phyloP scores from a whole-genome alignment of 1,140 invertebrate species.

The Nephila pilipes region DNA sequence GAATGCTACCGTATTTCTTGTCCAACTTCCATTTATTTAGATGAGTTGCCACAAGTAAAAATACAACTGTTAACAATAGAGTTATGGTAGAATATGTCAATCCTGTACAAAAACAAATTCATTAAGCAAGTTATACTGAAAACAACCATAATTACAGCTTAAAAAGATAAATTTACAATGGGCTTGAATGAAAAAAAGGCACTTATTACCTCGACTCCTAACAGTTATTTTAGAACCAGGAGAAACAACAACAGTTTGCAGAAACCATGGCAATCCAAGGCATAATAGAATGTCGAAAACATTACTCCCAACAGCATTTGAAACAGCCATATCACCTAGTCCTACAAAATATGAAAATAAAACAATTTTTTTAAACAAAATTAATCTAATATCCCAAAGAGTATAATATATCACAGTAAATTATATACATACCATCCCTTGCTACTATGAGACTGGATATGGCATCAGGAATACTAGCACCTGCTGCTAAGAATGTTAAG shows the following conservation, averaged over 20 bases:
- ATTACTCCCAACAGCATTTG: slow-evolving; percentile 99
- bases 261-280: slow-evolving; percentile 97
- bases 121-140: neutral
- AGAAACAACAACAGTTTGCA: slow-evolving; percentile 93
- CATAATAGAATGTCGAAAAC: slow-evolving; percentile 99
- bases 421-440: slow-evolving; percentile 88
- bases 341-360: slow-evolving; percentile 81
- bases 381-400: neutral
- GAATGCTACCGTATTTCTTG: slow-evolving; percentile 90
- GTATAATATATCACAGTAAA: slow-evolving; percentile 28
- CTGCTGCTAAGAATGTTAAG: slow-evolving; percentile 96
- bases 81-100: slow-evolving; percentile 94
- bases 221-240: slow-evolving; percentile 93
- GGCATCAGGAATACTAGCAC: slow-evolving; percentile 97
- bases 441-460: slow-evolving; percentile 94
- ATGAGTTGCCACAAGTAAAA: slow-evolving; percentile 93
- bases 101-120: slow-evolving; percentile 84
- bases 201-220: slow-evolving; percentile 93
- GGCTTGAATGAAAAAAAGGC: neutral
- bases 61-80: slow-evolving; percentile 95
- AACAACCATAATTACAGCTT: neutral
- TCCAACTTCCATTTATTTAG: slow-evolving; percentile 96
- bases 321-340: slow-evolving; percentile 99
- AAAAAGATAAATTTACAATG: neutral
- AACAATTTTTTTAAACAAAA: neutral